These are phyloP conservation scores for Prostheceraeus crozeri DNA, from an alignment of 2,888 invertebrate species.

Conservation along the genomic window DNA sequence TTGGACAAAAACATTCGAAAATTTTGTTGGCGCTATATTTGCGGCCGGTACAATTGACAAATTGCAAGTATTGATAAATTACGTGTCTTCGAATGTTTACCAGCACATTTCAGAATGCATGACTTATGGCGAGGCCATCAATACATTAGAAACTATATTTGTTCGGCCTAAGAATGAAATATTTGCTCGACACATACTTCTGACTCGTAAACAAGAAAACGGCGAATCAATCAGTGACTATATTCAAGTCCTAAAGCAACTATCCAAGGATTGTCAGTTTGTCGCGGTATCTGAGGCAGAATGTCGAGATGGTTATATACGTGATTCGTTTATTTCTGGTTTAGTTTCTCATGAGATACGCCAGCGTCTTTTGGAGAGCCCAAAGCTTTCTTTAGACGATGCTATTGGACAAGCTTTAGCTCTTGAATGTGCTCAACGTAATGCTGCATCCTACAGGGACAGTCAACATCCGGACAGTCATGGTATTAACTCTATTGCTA, in stretches of 20 bases:
- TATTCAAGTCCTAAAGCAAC: conserved; percentile 23
- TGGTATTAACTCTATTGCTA: too few species aligned
- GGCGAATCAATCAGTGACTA: conserved; percentile 27
- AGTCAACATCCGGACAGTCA: too few species aligned
- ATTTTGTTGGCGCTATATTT: too few species aligned
- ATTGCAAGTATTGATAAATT: too few species aligned
- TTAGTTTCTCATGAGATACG: conserved; percentile 22
- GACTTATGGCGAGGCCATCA: conserved; percentile 29
- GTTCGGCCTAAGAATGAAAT: conserved; percentile 29
- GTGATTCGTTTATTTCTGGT: conserved; percentile 25
- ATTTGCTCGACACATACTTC: conserved; percentile 29
- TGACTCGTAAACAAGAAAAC: conserved; percentile 20
- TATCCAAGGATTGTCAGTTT: conserved; percentile 28
- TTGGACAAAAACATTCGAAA: too few species aligned
- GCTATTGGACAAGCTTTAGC: conserved; percentile 29
- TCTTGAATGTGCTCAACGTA: too few species aligned
- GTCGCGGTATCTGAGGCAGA: conserved; percentile 12
- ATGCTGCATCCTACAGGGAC: too few species aligned
- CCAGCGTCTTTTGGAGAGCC: conserved; percentile 23
- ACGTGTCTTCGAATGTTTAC: too few species aligned
- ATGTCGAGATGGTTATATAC: conserved; percentile 23
- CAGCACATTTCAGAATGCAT: too few species aligned
- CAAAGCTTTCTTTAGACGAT: conserved; percentile 16
- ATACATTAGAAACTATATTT: conserved; percentile 17
- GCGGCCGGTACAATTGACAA: too few species aligned